These are phyloP conservation scores for Calliphora vomitoria DNA, from an alignment of 2,888 invertebrate genomes.

Conservation along the genomic window DNA sequence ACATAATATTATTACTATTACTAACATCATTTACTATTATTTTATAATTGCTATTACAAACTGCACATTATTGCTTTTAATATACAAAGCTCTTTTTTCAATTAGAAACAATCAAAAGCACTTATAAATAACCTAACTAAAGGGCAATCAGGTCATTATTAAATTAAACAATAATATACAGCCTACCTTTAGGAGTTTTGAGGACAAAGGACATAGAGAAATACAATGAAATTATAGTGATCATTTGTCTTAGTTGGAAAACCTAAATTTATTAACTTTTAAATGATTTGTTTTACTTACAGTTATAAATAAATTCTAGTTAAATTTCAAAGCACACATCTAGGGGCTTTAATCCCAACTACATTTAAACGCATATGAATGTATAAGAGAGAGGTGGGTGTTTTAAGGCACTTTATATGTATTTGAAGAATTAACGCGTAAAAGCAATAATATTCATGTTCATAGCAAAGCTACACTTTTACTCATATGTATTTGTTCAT, in stretches of 20 bases:
- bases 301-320: slow-evolving; percentile 28
- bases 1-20: slow-evolving; percentile 26
- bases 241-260: slow-evolving; percentile 17
- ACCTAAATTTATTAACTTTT: slow-evolving; percentile 32
- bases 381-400: neutral
- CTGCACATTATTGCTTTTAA: neutral
- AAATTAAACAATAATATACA: slow-evolving; percentile 24
- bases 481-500: neutral
- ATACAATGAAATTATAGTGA: neutral
- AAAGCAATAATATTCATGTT: slow-evolving; percentile 56
- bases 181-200: slow-evolving; percentile 1
- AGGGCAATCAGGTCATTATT: slow-evolving; percentile 18
- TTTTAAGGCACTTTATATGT: neutral
- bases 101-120: neutral
- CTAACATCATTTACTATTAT: slow-evolving; percentile 2
- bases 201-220: neutral
- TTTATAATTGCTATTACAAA: slow-evolving; percentile 1
- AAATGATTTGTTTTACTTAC: slow-evolving; percentile 42
- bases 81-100: neutral
- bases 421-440: slow-evolving; percentile 24
- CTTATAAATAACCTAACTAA: slow-evolving; percentile 4
- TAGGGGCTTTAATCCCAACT: neutral
- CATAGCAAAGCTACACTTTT: slow-evolving; percentile 2
- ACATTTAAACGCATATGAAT: neutral
- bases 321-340: slow-evolving; percentile 25